Base-by-base conservation (phyloP, 2,888 invertebrate genomes). In the Acrobasis suavella region DNA sequence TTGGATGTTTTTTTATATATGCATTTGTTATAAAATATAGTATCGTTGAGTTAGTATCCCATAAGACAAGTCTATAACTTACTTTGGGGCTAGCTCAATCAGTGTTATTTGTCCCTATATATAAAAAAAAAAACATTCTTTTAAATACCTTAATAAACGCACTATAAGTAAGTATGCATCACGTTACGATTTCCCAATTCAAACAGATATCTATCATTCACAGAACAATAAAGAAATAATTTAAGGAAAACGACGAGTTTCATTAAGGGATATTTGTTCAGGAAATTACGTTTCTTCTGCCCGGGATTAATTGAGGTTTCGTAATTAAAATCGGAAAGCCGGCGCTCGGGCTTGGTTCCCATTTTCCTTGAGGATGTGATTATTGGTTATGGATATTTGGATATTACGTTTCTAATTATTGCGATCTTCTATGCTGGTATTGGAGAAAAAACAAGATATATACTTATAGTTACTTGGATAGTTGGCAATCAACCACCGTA, bases 271-370 rank as follows among this genome's bases (percentile, higher is more conserved):
- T 50, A 50, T 63, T 52, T 55, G 52, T 61, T 60, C 64, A 38
- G 55, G 51, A 56, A 61, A 62, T 65, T 56, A 59, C 50, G 52
- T 56, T 42, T 56, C 62, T 55, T 60, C 50, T 16, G 32, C 62
- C 60, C 9, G 60, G 64, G 17, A 64, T 56, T 64, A 66, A 67
- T 63, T 64, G 63, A 38, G 62, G 63, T 42, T 42, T 46, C 38
- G 52, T 62, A 67, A 64, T 67, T 67, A 64, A 63, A 63, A 67
- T 63, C 55, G 22, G 65, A 62, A 55, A 63, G 12, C 52, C 2
- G 14, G 22, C 16, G 14, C 14, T 22, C 12, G 9, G 22, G 3
- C 14, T 14, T 32, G 12, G 17, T 46, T 46, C 7, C 14, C 46
- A 46, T 46, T 46, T 46, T 46, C 12, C 42, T 42, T 14, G 51